Evolutionary conservation across 2,797 vertebrate species (phyloP).

Genomic region (Urocyon cinereoargenteus): DNA sequence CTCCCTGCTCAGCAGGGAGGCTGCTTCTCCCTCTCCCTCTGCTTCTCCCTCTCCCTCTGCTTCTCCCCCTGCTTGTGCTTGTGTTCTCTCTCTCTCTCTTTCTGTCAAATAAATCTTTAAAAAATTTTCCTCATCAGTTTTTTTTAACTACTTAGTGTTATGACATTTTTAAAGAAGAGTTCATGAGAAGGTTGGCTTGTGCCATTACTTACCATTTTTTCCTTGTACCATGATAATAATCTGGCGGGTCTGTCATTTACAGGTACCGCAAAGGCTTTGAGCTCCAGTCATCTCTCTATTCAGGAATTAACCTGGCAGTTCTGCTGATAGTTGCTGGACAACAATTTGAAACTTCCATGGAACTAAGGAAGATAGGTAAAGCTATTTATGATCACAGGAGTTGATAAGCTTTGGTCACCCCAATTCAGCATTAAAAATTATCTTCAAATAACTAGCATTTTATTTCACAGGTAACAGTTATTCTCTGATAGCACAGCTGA

Average conservation of each 20-base stretch:
- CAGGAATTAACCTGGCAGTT: conserved; percentile 96
- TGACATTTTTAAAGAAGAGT: neutral
- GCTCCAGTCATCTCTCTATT: conserved; percentile 96
- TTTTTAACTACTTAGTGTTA: neutral
- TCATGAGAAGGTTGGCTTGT: conserved; percentile 20
- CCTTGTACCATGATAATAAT: neutral
- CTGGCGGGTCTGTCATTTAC: conserved; percentile 62
- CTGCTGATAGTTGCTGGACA: conserved; percentile 95
- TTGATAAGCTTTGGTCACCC: conserved; percentile 13
- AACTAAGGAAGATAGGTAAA: conserved; percentile 97
- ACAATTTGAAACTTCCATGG: conserved; percentile 97
- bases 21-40: too few species aligned
- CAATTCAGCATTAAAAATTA: conserved; percentile 31
- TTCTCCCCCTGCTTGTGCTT: too few species aligned
- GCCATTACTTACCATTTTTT: neutral
- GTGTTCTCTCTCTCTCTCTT: too few species aligned
- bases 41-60: too few species aligned
- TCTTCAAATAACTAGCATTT: neutral
- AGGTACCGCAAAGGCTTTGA: conserved; percentile 99
- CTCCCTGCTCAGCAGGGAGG: too few species aligned
- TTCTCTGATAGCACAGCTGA: neutral
- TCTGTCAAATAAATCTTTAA: too few species aligned
- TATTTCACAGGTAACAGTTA: neutral
- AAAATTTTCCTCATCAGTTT: too few species aligned
- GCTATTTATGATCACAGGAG: neutral